phyloP scores from a whole-genome alignment of 37 sponge, comb jelly and placozoan species.

The Oscarella lobularis region DNA sequence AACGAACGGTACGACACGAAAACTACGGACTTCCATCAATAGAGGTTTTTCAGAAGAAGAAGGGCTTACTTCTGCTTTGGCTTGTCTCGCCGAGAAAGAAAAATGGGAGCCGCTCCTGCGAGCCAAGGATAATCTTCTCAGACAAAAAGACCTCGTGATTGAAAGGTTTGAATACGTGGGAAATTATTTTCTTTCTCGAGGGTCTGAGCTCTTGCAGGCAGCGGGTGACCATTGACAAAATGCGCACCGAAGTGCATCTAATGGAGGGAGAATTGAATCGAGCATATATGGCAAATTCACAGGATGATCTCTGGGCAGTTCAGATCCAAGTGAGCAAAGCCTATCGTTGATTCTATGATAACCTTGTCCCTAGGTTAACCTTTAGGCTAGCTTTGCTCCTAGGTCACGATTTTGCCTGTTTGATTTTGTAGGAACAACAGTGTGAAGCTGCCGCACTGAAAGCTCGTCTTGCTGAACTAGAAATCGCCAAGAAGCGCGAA shows the following conservation, averaged over 20 bases:
- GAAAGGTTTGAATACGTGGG: too few relatives aligned
- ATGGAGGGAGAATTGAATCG: slow-evolving; percentile 4
- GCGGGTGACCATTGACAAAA: not conserved
- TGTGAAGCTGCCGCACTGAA: slow-evolving; percentile 7
- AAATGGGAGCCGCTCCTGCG: slow-evolving; percentile 20
- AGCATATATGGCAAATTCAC: not conserved
- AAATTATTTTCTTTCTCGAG: not conserved
- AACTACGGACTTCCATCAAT: too few relatives aligned
- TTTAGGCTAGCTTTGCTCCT: not conserved
- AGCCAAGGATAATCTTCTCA: slow-evolving; percentile 18
- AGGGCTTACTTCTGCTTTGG: too few relatives aligned
- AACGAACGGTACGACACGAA: too few relatives aligned
- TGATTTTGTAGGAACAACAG: slow-evolving; percentile 17
- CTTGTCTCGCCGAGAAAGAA: too few relatives aligned
- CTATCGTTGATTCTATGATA: too few relatives aligned
- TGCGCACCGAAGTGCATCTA: not conserved
- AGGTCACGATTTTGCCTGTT: not conserved
- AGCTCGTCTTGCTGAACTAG: slow-evolving; percentile 4
- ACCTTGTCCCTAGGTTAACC: not conserved
- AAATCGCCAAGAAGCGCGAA: not conserved
- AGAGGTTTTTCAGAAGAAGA: too few relatives aligned
- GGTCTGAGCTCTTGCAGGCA: not conserved
- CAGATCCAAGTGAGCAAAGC: not conserved
- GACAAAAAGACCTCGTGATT: slow-evolving; percentile 27
- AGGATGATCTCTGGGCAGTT: not conserved